Evolutionary conservation across 2,888 invertebrate genomes (phyloP).

Genomic region (Tridacna crocea): DNA sequence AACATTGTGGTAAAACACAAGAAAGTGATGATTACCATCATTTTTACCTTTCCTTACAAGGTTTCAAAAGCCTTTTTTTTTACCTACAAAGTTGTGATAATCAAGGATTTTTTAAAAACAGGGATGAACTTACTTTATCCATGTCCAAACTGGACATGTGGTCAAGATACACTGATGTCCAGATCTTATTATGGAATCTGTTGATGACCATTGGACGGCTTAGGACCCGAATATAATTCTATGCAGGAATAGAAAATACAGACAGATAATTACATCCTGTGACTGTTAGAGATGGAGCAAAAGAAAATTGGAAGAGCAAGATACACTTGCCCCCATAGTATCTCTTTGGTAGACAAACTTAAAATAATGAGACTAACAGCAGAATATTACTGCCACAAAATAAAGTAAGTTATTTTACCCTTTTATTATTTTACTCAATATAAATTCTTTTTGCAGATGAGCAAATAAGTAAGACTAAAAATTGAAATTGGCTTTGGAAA

Average conservation of each 20-base stretch:
- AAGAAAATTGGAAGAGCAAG: too few relatives aligned
- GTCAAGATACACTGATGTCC: constrained; percentile 97
- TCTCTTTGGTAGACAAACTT: too few relatives aligned
- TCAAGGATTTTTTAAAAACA: not conserved
- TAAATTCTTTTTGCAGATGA: too few relatives aligned
- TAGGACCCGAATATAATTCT: constrained; percentile 98
- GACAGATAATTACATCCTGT: not conserved
- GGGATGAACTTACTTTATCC: constrained; percentile 30
- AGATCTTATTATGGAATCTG: constrained; percentile 94
- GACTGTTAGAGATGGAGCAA: too few relatives aligned
- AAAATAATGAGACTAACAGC: too few relatives aligned
- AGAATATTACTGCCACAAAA: too few relatives aligned
- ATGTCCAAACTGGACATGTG: constrained; percentile 53
- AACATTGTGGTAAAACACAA: not conserved
- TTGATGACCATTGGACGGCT: constrained; percentile 96
- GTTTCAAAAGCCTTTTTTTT: not conserved
- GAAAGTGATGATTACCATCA: not conserved
- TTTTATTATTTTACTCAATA: too few relatives aligned
- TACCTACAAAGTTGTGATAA: not conserved
- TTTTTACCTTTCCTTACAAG: not conserved
- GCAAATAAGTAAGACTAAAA: too few relatives aligned
- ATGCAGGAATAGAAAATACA: constrained; percentile 64
- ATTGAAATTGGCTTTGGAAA: too few relatives aligned
- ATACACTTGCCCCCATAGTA: too few relatives aligned
- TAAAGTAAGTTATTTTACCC: too few relatives aligned